A percentile compares a stretch with the other conserved stretches of the same genome.
These are phyloP conservation scores for Lissocephala sabroskyi DNA, from an alignment of 2,888 invertebrate species.

Conservation along the genomic window DNA sequence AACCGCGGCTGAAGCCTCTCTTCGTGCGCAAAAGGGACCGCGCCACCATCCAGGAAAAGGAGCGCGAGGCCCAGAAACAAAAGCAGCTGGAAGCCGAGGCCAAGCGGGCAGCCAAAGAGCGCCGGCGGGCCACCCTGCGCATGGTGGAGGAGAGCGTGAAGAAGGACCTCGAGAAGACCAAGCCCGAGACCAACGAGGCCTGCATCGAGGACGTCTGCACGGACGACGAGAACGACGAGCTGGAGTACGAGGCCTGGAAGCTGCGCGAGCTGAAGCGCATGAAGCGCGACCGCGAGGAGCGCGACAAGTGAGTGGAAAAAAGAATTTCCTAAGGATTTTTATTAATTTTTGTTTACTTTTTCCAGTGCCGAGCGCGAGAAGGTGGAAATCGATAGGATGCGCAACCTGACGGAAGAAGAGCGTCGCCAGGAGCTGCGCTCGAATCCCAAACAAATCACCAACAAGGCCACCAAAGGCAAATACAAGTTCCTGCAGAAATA, in stretches of 20 bases:
- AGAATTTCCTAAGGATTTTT: not conserved
- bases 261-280: slow-evolving; percentile 95
- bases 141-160: slow-evolving; percentile 92
- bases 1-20: slow-evolving; percentile 93
- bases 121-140: slow-evolving; percentile 88
- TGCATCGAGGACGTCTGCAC: slow-evolving; percentile 90
- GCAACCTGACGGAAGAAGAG: slow-evolving; percentile 97
- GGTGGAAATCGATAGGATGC: slow-evolving; percentile 89
- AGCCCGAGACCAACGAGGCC: slow-evolving; percentile 82
- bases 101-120: slow-evolving; percentile 89
- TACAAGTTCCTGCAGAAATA: slow-evolving; percentile 99
- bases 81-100: slow-evolving; percentile 89
- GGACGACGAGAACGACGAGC: slow-evolving; percentile 96
- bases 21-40: slow-evolving; percentile 95
- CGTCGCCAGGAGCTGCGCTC: slow-evolving; percentile 88
- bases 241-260: slow-evolving; percentile 99
- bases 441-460: slow-evolving; percentile 94
- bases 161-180: slow-evolving; percentile 81
- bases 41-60: slow-evolving; percentile 95
- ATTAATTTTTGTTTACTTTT: not conserved
- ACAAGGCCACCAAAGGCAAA: slow-evolving; percentile 96
- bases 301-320: slow-evolving; percentile 83
- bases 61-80: slow-evolving; percentile 87
- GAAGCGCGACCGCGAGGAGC: slow-evolving; percentile 96
- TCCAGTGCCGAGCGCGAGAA: slow-evolving; percentile 89